Percentiles rank a stretch among this genome's conserved stretches.
Evolutionary conservation across 2,113 vertebrate genomes (phyloP).

Genomic region (Lutjanus erythropterus): DNA sequence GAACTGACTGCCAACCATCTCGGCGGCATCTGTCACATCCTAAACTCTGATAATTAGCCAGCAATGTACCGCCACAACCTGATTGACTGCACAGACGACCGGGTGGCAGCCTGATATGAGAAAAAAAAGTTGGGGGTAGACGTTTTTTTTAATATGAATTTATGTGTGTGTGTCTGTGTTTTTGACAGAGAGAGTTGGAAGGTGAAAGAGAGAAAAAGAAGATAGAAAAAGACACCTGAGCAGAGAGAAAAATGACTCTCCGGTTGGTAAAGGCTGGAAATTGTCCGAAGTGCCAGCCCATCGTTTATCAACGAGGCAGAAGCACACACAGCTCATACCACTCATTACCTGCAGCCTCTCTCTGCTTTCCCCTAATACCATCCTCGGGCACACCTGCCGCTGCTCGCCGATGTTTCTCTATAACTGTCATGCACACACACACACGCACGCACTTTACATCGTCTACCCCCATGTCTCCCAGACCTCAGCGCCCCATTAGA

Average conservation of each 20-base stretch:
- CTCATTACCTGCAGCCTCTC: constrained; percentile 56
- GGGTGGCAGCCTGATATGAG: constrained; percentile 10
- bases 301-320: constrained; percentile 61
- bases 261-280: constrained; percentile 63
- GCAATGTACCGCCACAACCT: constrained; percentile 27
- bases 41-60: constrained; percentile 65
- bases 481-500: constrained; percentile 63
- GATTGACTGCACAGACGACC: not conserved
- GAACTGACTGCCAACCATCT: constrained; percentile 46
- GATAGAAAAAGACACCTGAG: constrained; percentile 8
- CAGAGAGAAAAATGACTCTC: constrained; percentile 59
- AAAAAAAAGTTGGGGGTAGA: not conserved
- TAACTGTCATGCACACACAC: constrained; percentile 13
- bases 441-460: not conserved
- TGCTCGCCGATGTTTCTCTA: constrained; percentile 12
- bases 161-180: not conserved
- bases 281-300: constrained; percentile 53
- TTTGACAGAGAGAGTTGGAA: constrained; percentile 24
- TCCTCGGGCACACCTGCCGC: constrained; percentile 57
- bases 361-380: constrained; percentile 45
- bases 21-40: constrained; percentile 65
- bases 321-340: constrained; percentile 40
- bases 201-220: not conserved
- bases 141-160: not conserved
- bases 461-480: constrained; percentile 37